Evolutionary conservation across 2,113 vertebrate genomes (phyloP).

Genomic region (Electrona antarctica): DNA sequence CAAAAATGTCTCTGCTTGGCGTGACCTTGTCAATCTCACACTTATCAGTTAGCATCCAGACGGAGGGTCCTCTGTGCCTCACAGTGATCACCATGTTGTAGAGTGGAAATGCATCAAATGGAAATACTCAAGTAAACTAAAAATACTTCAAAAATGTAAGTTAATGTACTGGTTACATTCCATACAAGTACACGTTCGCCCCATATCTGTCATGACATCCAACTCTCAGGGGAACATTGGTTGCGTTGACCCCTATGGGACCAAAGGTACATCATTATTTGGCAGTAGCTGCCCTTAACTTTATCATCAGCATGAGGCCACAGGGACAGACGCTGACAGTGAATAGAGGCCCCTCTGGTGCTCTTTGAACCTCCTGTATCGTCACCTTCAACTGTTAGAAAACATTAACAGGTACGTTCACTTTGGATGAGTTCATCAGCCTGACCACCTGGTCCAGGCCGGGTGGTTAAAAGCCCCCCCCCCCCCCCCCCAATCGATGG

Average conservation of each 20-base stretch:
- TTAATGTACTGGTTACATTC: no score
- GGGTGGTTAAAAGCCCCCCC: no score
- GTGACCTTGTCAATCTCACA: constrained; percentile 3
- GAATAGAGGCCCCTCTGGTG: constrained; percentile 23
- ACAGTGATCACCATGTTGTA: no score
- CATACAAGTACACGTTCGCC: no score
- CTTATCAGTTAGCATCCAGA: not conserved
- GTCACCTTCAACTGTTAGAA: constrained; percentile 40
- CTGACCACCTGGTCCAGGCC: constrained; percentile 35
- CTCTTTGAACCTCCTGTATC: constrained; percentile 30
- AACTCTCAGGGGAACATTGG: constrained; percentile 60
- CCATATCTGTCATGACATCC: constrained; percentile 63
- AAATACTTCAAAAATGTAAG: no score
- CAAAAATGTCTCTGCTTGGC: not conserved
- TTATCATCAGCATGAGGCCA: constrained; percentile 49
- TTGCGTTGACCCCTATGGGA: constrained; percentile 65
- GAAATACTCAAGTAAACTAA: no score
- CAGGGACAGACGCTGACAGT: constrained; percentile 36
- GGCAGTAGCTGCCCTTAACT: constrained; percentile 56
- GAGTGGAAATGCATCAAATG: no score
- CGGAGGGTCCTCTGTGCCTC: constrained; percentile 5
- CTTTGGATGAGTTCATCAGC: constrained; percentile 62
- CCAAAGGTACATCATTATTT: constrained; percentile 63
- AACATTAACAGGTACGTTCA: constrained; percentile 28
- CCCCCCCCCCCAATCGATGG: no score